These are phyloP conservation scores for Dromiciops gliroides DNA, from an alignment of 2,113 vertebrate species.

Conservation along the genomic window DNA sequence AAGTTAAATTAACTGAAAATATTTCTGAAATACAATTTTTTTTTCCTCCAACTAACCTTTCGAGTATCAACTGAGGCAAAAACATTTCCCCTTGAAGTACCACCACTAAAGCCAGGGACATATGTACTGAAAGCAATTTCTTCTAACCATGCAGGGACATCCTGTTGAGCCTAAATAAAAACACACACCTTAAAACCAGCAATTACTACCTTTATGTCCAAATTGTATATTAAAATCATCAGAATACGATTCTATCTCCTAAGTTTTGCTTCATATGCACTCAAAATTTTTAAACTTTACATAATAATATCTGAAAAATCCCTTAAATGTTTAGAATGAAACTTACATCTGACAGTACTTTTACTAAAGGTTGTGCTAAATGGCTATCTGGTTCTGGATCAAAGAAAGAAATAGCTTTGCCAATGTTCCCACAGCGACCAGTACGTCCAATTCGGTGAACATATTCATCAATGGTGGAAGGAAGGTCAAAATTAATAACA, in stretches of 20 bases:
- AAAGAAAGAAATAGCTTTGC: constrained; percentile 92
- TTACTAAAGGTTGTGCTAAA: constrained; percentile 88
- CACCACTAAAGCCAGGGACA: constrained; percentile 69
- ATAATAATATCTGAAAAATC: background rate
- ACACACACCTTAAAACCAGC: background rate
- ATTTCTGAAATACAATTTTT: background rate
- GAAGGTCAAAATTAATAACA: constrained; percentile 96
- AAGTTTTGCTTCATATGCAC: background rate
- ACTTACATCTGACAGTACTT: constrained; percentile 92
- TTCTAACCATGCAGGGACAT: constrained; percentile 93
- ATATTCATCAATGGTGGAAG: constrained; percentile 92
- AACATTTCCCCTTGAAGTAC: constrained; percentile 61
- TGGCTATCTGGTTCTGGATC: constrained; percentile 84
- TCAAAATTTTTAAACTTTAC: constrained; percentile 4
- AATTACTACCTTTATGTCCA: background rate
- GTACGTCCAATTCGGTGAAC: constrained; percentile 97
- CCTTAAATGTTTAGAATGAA: constrained; percentile 14
- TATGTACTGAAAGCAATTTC: constrained; percentile 85
- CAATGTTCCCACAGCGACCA: constrained; percentile 95
- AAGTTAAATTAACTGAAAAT: background rate
- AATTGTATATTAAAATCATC: background rate
- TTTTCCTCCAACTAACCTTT: constrained; percentile 85
- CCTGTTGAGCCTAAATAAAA: constrained; percentile 91
- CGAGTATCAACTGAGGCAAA: constrained; percentile 85
- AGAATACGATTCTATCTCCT: background rate